Evolutionary conservation across 2,888 invertebrate genomes (phyloP).

Genomic region (Scrobipalpa atriplicella): DNA sequence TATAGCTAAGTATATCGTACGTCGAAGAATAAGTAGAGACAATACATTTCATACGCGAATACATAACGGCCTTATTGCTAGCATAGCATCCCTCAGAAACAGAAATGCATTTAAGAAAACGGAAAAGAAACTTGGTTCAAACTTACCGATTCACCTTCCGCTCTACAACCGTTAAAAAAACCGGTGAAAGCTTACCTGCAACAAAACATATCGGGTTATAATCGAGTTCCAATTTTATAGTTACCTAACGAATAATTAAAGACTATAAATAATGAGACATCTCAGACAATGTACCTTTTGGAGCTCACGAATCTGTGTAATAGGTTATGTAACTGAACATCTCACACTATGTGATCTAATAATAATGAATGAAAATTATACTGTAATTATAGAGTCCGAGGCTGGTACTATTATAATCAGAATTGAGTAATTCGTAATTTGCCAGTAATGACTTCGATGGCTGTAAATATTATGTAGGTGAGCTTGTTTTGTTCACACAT

Average conservation of each 20-base stretch:
- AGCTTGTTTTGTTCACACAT: not conserved
- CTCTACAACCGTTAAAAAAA: not conserved
- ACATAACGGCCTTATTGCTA: too few relatives aligned
- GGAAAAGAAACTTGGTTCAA: not conserved
- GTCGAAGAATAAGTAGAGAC: too few relatives aligned
- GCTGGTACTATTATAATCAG: not conserved
- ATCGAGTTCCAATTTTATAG: slow-evolving; percentile 22
- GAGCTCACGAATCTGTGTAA: slow-evolving; percentile 14
- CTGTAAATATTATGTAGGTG: not conserved
- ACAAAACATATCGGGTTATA: slow-evolving; percentile 27
- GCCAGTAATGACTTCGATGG: not conserved
- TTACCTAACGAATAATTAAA: slow-evolving; percentile 17
- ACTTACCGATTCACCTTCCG: slow-evolving; percentile 9
- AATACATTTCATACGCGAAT: too few relatives aligned
- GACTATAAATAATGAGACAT: slow-evolving; percentile 17
- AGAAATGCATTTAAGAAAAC: too few relatives aligned
- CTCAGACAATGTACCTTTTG: not conserved
- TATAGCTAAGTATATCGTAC: too few relatives aligned
- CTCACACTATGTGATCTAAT: slow-evolving; percentile 6
- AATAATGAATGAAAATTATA: slow-evolving; percentile 11
- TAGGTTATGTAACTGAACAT: slow-evolving; percentile 14
- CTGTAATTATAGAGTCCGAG: slow-evolving; percentile 7
- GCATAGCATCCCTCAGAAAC: too few relatives aligned
- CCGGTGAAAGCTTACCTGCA: slow-evolving; percentile 27
- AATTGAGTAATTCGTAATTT: slow-evolving; percentile 11